Base-by-base conservation (phyloP, 2,113 vertebrate species). In the Dissostichus mawsoni region DNA sequence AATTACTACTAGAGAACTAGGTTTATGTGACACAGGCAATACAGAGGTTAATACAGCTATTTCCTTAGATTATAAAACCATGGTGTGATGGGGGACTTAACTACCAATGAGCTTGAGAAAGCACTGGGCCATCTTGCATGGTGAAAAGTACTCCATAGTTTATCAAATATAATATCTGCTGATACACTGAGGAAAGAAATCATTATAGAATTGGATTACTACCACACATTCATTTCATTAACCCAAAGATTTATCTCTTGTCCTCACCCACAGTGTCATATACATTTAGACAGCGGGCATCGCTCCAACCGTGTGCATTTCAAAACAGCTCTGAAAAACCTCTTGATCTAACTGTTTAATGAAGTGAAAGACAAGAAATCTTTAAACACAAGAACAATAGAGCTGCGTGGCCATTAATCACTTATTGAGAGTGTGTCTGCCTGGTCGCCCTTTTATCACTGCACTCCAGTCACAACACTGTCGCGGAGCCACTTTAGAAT, bases 301-400 rank as follows among this genome's bases (percentile, higher is more conserved):
- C 8, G 17, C 69, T 63, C 73, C 68, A 76, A 25, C 48, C 3
- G 47, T 33, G 57, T 23, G 80, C 61, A 59, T 81, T 58, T 84
- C 58, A 77, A 76, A 89, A 62, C 71, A 57, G 48, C 41, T 66
- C 63, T 68, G 65, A 87, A 86, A 75, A 82, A 72, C 44, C 81
- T 70, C 81, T 84, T 80, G 77, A 90, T 93, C 81, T 80, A 80
- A 88, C 83, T 51, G 80, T 89, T 93, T 91, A 92, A 94, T 93
- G 86, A 93, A 90, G 90, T 91, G 85, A 92, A 92, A 61, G 87
- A 92, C 84, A 89, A 89, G 75, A 89, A 92, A 94, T 94, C 89
- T 85, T 93, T 92, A 81, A 84, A 71, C 82, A 88, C 76, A 71
- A 76, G 84, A 93, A 88, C 84, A 92, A 88, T 88, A 70, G 78